Conservation (phyloP, 2,797 vertebrate genomes). For the Malacoraja senta region DNA sequence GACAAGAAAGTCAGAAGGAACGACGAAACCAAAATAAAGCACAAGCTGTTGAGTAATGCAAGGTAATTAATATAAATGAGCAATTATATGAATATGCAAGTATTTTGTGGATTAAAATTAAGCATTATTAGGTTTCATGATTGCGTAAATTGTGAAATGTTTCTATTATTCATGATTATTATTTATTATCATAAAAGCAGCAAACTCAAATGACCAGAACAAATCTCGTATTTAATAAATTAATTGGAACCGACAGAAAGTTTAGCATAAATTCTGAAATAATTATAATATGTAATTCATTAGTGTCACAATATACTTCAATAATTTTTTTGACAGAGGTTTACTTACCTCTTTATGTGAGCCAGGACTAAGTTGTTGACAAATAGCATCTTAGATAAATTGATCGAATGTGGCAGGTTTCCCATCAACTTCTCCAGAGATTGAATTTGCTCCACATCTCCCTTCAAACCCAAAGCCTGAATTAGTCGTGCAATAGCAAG, state of each 20-base stretch:
- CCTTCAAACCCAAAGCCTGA: constrained; percentile 60
- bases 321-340: background rate
- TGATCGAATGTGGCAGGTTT: constrained; percentile 44
- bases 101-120: background rate
- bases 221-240: background rate
- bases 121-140: background rate
- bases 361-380: constrained; percentile 71
- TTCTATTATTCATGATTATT: background rate
- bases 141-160: background rate
- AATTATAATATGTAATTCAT: background rate
- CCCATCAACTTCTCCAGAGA: constrained; percentile 58
- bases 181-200: too few relatives aligned
- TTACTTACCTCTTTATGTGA: constrained; percentile 72
- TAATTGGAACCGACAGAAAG: background rate
- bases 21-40: background rate
- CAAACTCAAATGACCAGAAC: background rate
- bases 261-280: background rate
- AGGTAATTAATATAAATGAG: background rate
- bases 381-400: constrained; percentile 66
- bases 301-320: background rate
- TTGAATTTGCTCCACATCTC: constrained; percentile 62
- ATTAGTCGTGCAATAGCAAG: constrained; percentile 58
- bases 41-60: background rate
- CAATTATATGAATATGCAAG: background rate
- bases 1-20: background rate